Evolutionary conservation across 2,888 invertebrate species (phyloP).

Genomic region (Chirona hameri): DNA sequence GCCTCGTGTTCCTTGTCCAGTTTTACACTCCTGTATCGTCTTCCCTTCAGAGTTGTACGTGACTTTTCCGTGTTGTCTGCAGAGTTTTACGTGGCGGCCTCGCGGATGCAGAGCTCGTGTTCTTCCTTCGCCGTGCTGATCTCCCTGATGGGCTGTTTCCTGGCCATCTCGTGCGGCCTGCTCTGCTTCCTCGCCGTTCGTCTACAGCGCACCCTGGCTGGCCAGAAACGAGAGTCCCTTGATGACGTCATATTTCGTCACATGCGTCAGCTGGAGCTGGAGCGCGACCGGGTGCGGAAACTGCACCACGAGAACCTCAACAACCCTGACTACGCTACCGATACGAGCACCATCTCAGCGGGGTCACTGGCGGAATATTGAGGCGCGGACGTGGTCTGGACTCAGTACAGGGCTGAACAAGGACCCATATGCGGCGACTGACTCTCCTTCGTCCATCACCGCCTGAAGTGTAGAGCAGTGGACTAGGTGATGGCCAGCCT

Average conservation of each 20-base stretch:
- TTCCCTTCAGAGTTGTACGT: too few relatives aligned
- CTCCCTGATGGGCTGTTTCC: slow-evolving; percentile 14
- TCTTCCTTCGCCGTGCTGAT: slow-evolving; percentile 12
- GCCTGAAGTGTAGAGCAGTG: too few relatives aligned
- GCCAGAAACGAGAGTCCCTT: not conserved
- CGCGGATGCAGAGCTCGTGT: slow-evolving; percentile 1
- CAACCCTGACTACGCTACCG: slow-evolving; percentile 22
- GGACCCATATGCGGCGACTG: too few relatives aligned
- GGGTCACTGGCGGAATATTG: not conserved
- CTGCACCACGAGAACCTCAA: slow-evolving; percentile 6
- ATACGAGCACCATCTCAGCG: slow-evolving; percentile 8
- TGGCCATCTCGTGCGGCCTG: slow-evolving; percentile 22
- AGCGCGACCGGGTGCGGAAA: not conserved
- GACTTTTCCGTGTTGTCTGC: not conserved
- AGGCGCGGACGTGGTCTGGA: too few relatives aligned
- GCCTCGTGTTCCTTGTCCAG: too few relatives aligned
- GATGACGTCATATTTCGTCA: slow-evolving; percentile 1
- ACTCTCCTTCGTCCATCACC: too few relatives aligned
- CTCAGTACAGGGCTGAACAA: too few relatives aligned
- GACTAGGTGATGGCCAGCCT: too few relatives aligned
- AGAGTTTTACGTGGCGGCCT: slow-evolving; percentile 8
- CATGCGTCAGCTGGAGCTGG: not conserved
- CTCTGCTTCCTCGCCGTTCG: slow-evolving; percentile 7
- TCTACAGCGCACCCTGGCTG: not conserved
- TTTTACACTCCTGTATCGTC: too few relatives aligned